Base-by-base conservation (phyloP, 2,888 invertebrate genomes). In the Alloplasta piceator region DNA sequence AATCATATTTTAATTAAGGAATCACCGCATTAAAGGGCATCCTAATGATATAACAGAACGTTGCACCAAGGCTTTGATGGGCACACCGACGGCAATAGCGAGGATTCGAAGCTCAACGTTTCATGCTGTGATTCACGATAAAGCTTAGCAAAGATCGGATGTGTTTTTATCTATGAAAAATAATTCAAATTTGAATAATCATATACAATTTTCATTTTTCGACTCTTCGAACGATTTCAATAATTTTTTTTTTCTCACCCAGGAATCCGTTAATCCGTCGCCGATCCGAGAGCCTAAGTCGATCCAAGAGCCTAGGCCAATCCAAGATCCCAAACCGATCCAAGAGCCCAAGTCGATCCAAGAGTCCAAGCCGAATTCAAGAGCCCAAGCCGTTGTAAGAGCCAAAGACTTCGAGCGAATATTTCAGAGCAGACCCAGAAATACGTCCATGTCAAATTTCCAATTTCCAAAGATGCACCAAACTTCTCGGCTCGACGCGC, bases 41-140 rank as follows among this genome's bases (percentile, higher is more conserved):
- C 89, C 95, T 94, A 41, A 95, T 92, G 26, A 95, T 91, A 63
- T 95, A 94, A 12, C 95, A 94, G 89, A 2, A 94, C 89, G 0
- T 94, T 93, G 55, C 94, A 92, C 98, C 98, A 98, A 1, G 98
- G 98, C 81, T 96, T 93, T 4, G 98, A 98, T 10, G 98, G 98
- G 80, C 95, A 95, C 14, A 95, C 74, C 93, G 96, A 96, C 10
- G 98, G 98, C 68, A 97, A 92, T 68, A 95, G 93, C 79, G 94
- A 93, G 1, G 96, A 93, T 61, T 96, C 95, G 93, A 98, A 96
- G 66, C 94, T 94, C 84, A 98, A 92, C 0, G 93, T 94, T 86
- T 95, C 94, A 41, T 94, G 94, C 14, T 94, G 94, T 0, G 96
- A 96, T 9, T 94, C 95, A 52, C 94, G 93, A 91, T 96, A 95